Conservation (phyloP, 2,113 vertebrate species). For the Romanogobio albipinnatus region DNA sequence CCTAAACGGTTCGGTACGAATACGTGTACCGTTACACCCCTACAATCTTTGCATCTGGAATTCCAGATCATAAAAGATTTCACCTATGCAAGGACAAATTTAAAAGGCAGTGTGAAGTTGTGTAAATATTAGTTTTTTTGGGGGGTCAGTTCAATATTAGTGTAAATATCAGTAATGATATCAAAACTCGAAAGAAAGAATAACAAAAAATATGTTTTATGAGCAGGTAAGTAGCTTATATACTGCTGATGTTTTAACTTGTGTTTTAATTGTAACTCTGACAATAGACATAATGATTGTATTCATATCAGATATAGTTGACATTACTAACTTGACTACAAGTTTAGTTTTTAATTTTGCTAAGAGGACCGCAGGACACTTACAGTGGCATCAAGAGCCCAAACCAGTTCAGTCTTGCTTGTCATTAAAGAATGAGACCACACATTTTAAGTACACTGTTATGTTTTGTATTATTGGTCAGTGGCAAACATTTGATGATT, state of each 20-base stretch:
- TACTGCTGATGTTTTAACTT: not conserved
- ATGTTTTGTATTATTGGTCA: slow-evolving; percentile 22
- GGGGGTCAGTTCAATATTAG: no score
- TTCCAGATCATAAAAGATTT: not conserved
- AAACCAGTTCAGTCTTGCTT: no score
- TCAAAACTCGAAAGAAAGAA: not conserved
- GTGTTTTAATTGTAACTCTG: not conserved
- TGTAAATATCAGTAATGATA: no score
- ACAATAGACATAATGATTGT: not conserved
- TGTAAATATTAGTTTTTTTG: no score
- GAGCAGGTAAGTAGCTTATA: not conserved
- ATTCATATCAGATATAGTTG: not conserved
- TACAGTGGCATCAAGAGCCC: no score
- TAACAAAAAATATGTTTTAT: not conserved
- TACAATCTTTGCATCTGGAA: not conserved
- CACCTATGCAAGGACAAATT: not conserved
- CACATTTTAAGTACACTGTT: not conserved
- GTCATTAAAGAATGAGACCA: slow-evolving; percentile 7
- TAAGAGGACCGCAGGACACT: no score
- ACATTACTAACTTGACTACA: not conserved
- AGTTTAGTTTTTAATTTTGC: no score
- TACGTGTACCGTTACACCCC: no score
- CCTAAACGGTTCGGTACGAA: no score
- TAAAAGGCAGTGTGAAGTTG: not conserved
- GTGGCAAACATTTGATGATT: slow-evolving; percentile 1